A percentile compares a stretch with the other conserved stretches of the same genome.
Conservation (phyloP, 2,797 vertebrate genomes). For the Oophaga sylvatica region DNA sequence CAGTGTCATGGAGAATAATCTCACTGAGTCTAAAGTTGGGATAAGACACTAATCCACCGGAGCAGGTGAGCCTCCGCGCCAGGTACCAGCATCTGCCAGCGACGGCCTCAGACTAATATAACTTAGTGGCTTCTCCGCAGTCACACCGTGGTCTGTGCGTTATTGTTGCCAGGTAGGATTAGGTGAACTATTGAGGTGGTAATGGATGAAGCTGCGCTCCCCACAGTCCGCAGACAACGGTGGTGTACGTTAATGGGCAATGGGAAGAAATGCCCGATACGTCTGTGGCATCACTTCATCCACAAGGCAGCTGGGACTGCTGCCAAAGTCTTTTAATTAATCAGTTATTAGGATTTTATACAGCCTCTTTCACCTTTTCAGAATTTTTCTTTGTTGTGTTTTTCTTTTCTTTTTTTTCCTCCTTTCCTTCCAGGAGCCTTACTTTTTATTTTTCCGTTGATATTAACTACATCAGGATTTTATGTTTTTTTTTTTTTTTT, state of each 20-base stretch:
- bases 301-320: neutral
- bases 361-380: too few species aligned
- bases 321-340: neutral
- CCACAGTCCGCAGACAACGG: neutral
- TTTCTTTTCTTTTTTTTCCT: too few species aligned
- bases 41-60: slow-evolving; percentile 52
- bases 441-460: too few species aligned
- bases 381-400: too few species aligned
- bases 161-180: neutral
- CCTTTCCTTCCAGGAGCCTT: too few species aligned
- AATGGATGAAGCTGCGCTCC: neutral
- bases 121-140: neutral
- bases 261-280: neutral
- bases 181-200: neutral
- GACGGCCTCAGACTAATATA: neutral
- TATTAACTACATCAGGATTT: too few species aligned
- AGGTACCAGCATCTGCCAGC: slow-evolving; percentile 43
- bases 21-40: slow-evolving; percentile 31
- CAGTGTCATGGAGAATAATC: slow-evolving; percentile 54
- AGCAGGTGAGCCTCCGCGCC: slow-evolving; percentile 46
- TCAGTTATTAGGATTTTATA: neutral
- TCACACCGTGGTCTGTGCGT: neutral
- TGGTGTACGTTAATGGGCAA: neutral
- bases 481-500: too few species aligned
- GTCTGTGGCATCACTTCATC: neutral